Percentiles rank a stretch among this genome's conserved stretches.
Conservation (phyloP, 1,140 invertebrate genomes). For the Drosophila sproati region DNA sequence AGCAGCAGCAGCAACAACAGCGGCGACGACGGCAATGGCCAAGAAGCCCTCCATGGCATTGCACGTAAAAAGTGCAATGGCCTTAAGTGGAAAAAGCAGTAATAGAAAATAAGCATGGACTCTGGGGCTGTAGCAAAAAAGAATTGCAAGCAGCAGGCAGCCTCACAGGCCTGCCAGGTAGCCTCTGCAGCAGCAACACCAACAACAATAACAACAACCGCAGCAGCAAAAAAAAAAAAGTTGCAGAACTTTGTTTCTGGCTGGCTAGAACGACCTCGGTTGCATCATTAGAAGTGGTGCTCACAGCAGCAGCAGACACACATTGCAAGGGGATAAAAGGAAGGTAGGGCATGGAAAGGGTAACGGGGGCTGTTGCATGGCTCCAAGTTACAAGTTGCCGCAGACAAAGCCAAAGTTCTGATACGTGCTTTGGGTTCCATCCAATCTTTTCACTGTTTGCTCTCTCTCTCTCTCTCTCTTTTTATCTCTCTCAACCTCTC, state of each 20-base stretch:
- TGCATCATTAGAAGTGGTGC: conserved; percentile 82
- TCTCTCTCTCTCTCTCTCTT: conserved; percentile 7
- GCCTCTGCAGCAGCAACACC: conserved; percentile 20
- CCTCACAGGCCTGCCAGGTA: conserved; percentile 52
- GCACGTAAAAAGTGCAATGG: conserved; percentile 83
- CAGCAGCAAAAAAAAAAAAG: conserved; percentile 52
- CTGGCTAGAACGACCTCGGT: conserved; percentile 72
- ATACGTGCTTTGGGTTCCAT: conserved; percentile 72
- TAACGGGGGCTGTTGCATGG: conserved; percentile 30
- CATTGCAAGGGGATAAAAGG: conserved; percentile 20
- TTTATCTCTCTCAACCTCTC: background rate
- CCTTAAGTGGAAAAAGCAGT: conserved; percentile 83
- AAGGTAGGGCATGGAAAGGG: background rate
- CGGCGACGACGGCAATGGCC: conserved; percentile 70
- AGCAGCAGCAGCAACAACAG: conserved; percentile 36
- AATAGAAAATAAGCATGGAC: conserved; percentile 83
- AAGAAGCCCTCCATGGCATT: conserved; percentile 78
- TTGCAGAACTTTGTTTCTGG: conserved; percentile 60
- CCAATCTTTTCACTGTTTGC: conserved; percentile 9
- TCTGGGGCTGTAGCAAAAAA: conserved; percentile 46
- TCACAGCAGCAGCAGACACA: conserved; percentile 46
- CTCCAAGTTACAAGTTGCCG: conserved; percentile 66
- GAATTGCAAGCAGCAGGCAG: conserved; percentile 58
- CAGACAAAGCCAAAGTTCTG: conserved; percentile 76
- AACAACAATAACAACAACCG: conserved; percentile 19